These are phyloP conservation scores for Halesus radiatus DNA, from an alignment of 1,140 invertebrate species.

Conservation along the genomic window DNA sequence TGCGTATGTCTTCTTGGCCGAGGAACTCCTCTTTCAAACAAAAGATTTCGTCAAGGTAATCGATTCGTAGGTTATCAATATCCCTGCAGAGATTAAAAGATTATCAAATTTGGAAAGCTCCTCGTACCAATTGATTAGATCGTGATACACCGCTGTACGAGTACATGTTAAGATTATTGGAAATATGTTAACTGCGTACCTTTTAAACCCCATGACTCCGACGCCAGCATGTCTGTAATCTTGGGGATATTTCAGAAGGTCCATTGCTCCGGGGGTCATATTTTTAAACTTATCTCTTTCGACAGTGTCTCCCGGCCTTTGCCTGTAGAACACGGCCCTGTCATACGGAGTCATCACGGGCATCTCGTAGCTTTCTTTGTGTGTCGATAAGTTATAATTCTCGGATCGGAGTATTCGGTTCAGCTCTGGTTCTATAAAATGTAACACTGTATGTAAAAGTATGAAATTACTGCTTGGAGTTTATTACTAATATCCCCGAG, in stretches of 20 bases:
- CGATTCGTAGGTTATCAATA: neutral
- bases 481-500: too few species aligned
- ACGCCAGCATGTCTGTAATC: conserved; percentile 37
- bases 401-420: conserved; percentile 74
- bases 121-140: too few species aligned
- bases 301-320: conserved; percentile 1
- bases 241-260: conserved; percentile 14
- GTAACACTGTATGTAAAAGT: too few species aligned
- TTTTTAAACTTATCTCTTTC: conserved; percentile 27
- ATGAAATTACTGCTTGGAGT: neutral
- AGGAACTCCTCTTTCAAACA: conserved; percentile 36
- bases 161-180: too few species aligned
- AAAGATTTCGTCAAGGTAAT: conserved; percentile 44
- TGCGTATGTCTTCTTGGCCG: neutral
- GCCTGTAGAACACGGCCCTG: conserved; percentile 17
- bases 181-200: neutral
- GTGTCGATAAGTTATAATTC: conserved; percentile 70
- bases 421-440: conserved; percentile 71
- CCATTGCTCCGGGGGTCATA: conserved; percentile 5
- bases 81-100: neutral
- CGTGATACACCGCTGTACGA: too few species aligned
- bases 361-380: conserved; percentile 58
- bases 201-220: conserved; percentile 17
- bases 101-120: neutral
- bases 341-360: conserved; percentile 7